Percentiles rank a stretch among this genome's conserved stretches.
Conservation (phyloP, 2,888 invertebrate species). For the Onthophagus sagittarius region DNA sequence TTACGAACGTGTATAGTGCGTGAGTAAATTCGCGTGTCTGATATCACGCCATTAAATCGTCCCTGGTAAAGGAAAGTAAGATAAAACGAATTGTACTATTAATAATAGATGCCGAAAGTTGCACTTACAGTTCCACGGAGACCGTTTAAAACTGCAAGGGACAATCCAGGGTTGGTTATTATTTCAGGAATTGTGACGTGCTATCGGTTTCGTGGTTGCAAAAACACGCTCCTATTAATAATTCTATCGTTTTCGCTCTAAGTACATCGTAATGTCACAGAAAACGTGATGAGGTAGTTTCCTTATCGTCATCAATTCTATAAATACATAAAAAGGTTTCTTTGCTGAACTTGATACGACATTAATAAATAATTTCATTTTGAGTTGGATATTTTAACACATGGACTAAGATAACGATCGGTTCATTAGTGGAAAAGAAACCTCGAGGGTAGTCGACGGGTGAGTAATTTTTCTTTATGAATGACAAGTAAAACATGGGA, state of each 20-base stretch:
- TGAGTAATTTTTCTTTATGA: too few relatives aligned
- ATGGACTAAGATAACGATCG: too few relatives aligned
- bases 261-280: background rate
- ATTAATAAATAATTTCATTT: background rate
- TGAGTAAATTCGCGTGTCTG: background rate
- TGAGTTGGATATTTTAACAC: background rate
- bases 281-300: background rate
- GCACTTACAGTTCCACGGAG: background rate
- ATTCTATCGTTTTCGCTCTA: background rate
- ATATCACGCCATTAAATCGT: conserved; percentile 1
- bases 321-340: background rate
- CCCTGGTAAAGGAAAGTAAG: background rate
- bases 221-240: background rate
- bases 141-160: background rate
- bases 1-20: background rate
- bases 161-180: background rate
- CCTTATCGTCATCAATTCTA: background rate
- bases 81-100: conserved; percentile 4
- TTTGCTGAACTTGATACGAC: background rate
- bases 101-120: conserved; percentile 7
- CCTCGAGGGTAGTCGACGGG: too few relatives aligned
- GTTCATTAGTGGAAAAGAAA: too few relatives aligned
- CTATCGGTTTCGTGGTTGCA: conserved; percentile 1
- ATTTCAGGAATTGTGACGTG: background rate
- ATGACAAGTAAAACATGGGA: too few relatives aligned